A percentile compares a stretch with the other conserved stretches of the same genome.
Conservation (phyloP, 2,888 invertebrate genomes). For the Escarpia spicata region DNA sequence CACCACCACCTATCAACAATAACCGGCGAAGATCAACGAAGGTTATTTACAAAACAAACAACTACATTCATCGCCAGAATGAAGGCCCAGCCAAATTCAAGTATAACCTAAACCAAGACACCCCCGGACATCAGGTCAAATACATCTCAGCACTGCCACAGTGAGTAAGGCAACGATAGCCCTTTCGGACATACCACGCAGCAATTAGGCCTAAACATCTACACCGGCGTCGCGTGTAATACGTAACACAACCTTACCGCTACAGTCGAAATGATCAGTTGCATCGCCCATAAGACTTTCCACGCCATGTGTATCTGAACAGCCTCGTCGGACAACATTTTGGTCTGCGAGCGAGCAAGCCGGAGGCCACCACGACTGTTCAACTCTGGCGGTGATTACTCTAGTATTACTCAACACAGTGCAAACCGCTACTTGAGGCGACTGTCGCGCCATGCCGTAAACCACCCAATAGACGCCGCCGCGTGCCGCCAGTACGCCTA, state of each 20-base stretch:
- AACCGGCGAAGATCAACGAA: neutral
- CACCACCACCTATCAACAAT: neutral
- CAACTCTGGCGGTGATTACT: neutral
- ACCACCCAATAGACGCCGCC: neutral
- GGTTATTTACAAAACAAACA: too few species aligned
- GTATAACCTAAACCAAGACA: too few species aligned
- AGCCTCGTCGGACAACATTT: neutral
- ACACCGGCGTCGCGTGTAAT: neutral
- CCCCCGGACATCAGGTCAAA: too few species aligned
- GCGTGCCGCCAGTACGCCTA: neutral
- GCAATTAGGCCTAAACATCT: neutral
- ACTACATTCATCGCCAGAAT: too few species aligned
- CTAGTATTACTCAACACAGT: neutral
- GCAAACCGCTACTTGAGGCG: too few species aligned
- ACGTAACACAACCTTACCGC: neutral
- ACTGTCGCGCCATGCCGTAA: neutral
- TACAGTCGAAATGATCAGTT: neutral
- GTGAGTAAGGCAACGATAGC: neutral
- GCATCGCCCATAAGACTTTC: neutral
- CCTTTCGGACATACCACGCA: neutral
- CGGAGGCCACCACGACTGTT: neutral
- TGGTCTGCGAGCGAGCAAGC: neutral
- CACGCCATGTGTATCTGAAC: neutral
- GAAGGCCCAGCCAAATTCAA: too few species aligned
- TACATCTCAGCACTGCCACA: too few species aligned